Conservation (phyloP, 2,888 invertebrate species). For the Agrotis exclamationis region DNA sequence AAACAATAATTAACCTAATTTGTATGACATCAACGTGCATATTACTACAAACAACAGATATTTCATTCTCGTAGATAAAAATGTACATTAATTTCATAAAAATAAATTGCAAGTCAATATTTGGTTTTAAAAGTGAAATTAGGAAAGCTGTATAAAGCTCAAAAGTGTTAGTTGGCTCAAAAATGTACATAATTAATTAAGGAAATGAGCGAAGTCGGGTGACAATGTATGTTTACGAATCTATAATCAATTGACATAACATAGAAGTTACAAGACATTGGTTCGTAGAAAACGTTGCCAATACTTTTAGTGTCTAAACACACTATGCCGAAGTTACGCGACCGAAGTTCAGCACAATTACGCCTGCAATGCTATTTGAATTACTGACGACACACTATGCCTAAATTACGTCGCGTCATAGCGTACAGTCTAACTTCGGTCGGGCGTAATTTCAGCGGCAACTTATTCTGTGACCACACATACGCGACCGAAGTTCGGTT, state of each 20-base stretch:
- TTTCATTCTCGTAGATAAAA: background rate
- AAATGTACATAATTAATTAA: slow-evolving; percentile 44
- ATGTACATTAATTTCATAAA: background rate
- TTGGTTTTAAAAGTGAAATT: slow-evolving; percentile 1
- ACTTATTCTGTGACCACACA: no score
- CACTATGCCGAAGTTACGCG: no score
- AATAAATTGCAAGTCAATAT: slow-evolving; percentile 14
- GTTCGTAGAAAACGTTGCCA: no score
- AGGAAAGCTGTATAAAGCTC: slow-evolving; percentile 30
- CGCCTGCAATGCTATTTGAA: no score
- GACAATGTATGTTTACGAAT: slow-evolving; percentile 7
- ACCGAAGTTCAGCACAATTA: no score
- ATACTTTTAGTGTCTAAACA: no score
- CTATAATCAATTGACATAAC: background rate
- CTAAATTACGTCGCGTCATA: no score
- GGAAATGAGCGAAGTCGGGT: slow-evolving; percentile 27
- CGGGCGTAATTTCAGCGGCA: no score
- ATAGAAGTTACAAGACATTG: slow-evolving; percentile 9
- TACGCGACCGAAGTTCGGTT: no score
- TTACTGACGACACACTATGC: no score
- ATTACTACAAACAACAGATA: background rate
- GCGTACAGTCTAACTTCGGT: no score
- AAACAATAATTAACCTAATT: slow-evolving; percentile 7
- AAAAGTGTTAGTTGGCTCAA: slow-evolving; percentile 45
- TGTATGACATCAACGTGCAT: background rate